Base-by-base conservation (phyloP, 2,113 vertebrate genomes). In the Myotis davidii region DNA sequence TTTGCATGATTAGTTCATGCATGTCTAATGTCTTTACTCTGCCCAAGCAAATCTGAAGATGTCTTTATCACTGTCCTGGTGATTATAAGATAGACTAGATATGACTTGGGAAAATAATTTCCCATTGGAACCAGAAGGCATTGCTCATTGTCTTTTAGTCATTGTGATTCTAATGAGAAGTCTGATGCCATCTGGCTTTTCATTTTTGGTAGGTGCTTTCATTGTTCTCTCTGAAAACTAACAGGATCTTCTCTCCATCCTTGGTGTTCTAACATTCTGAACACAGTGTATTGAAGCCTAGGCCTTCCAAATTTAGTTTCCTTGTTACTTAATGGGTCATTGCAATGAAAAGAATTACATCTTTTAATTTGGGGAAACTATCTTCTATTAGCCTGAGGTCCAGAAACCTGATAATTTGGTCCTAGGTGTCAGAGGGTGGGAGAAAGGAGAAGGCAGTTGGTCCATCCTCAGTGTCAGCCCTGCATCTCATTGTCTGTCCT, bases 71-170 rank as follows among this genome's bases (percentile, higher is more conserved):
- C 59, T 72, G 37, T 50, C 69, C 34, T 70, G 4, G 50, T 39
- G 48, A 25, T 87, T 73, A 50, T 23, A 29, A 12, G 21, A 34
- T 83, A 92, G 81, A 84, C 42, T 72, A 45, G 32, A 32, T 74
- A 67, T 27, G 76, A 86, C 32, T 88, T 94, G 61, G 77, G 85
- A 59, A 88, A 78, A 88, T 83, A 64, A 72, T 78, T 94, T 32
- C 12, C 20, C 27, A 2, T 69, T 8, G 9, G 42, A 61, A n/a
- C 17, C n/a, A 16, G 52, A 84, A 96, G 82, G 27, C 61, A 56
- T 73, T 92, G 70, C 37, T 86, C 21, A 17, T 65, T 42, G 18
- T 67, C 83, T 61, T 37, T 37, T 27, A 67, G 12, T n/a, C 29
- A 81, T 34, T 11, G 1, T 90, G 87, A 83, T 81, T 96, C 91